A percentile compares a stretch with the other conserved stretches of the same genome.
These are phyloP conservation scores for Xanthorhoe spadicearia DNA, from an alignment of 2,888 invertebrate species.

Conservation along the genomic window DNA sequence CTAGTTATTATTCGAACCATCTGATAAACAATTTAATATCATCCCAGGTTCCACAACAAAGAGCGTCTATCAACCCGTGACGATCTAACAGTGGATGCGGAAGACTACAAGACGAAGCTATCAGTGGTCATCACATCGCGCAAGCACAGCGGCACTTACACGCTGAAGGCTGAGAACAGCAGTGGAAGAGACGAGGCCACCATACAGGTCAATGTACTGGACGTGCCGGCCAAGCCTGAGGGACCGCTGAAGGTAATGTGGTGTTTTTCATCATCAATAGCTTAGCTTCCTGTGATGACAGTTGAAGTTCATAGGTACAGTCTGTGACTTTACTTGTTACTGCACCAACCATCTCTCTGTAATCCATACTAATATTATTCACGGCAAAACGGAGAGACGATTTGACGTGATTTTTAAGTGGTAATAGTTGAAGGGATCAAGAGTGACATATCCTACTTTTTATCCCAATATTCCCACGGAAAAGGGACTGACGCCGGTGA, in stretches of 20 bases:
- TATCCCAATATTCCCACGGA: too few species aligned
- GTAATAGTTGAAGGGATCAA: too few species aligned
- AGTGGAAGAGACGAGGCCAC: conserved; percentile 95
- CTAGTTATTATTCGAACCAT: too few species aligned
- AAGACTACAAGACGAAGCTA: conserved; percentile 94
- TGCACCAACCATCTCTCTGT: too few species aligned
- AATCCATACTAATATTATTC: too few species aligned
- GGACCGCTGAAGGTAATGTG: conserved; percentile 91
- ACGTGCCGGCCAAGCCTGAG: conserved; percentile 96
- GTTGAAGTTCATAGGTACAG: too few species aligned
- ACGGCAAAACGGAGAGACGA: too few species aligned
- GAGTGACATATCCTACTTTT: too few species aligned
- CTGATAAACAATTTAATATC: background rate
- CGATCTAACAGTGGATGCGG: conserved; percentile 89
- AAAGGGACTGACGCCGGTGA: too few species aligned
- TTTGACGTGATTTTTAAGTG: too few species aligned
- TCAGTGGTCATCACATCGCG: conserved; percentile 89
- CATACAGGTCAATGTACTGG: conserved; percentile 92
- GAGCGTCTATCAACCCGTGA: conserved; percentile 89
- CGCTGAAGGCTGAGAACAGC: conserved; percentile 94
- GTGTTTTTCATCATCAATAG: background rate
- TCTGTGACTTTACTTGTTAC: too few species aligned
- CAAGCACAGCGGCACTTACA: conserved; percentile 92
- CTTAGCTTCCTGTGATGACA: too few species aligned
- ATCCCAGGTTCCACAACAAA: conserved; percentile 90